Conservation (phyloP, 30 jellyfish, hydroid and myxozoan genomes). For the Turritopsis dohrnii region DNA sequence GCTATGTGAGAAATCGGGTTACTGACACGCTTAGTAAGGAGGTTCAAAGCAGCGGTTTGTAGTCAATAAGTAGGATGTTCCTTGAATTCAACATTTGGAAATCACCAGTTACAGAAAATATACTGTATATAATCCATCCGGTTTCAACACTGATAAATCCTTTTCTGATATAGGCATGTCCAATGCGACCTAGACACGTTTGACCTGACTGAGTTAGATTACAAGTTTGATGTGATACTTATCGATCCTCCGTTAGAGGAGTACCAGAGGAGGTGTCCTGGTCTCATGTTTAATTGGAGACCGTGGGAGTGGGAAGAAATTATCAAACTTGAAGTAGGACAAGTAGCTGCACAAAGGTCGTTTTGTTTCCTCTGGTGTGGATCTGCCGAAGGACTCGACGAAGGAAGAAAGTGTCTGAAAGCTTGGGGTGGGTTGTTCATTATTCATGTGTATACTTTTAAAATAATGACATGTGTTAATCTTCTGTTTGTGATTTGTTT, state of each 20-base stretch:
- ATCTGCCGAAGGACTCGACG: constrained; percentile 89
- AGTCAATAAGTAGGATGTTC: too few species aligned
- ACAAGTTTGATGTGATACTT: constrained; percentile 83
- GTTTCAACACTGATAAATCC: too few species aligned
- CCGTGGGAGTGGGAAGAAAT: constrained; percentile 99
- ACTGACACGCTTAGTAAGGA: too few species aligned
- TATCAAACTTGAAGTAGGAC: constrained; percentile 75
- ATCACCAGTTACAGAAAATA: too few species aligned
- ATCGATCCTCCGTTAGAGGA: constrained; percentile 99
- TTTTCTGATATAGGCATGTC: constrained; percentile 52
- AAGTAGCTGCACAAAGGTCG: constrained; percentile 93
- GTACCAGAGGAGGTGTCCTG: constrained; percentile 93
- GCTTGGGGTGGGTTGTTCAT: constrained; percentile 72
- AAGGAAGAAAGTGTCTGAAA: constrained; percentile 92
- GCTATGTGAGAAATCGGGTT: too few species aligned
- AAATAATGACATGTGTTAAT: too few species aligned
- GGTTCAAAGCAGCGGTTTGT: too few species aligned
- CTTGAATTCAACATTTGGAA: too few species aligned
- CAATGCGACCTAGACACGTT: constrained; percentile 83
- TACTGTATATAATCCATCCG: too few species aligned
- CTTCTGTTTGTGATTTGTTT: background rate
- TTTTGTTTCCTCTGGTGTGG: constrained; percentile 98
- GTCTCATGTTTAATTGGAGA: constrained; percentile 78
- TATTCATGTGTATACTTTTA: background rate
- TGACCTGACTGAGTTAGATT: constrained; percentile 65